These are phyloP conservation scores for Epinotia demarniana DNA, from an alignment of 2,888 invertebrate species.

Conservation along the genomic window DNA sequence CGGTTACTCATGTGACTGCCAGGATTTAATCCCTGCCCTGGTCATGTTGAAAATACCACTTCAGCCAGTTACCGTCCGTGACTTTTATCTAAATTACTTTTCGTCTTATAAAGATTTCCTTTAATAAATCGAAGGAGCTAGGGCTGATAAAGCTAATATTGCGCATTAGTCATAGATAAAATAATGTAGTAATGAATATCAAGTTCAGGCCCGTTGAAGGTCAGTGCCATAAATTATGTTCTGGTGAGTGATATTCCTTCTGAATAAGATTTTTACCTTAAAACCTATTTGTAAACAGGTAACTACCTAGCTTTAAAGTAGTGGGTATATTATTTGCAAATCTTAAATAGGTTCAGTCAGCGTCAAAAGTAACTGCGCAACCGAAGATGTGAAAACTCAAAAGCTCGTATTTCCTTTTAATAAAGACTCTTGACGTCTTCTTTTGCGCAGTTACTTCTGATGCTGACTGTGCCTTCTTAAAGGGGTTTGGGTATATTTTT, in stretches of 20 bases:
- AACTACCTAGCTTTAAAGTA: too few relatives aligned
- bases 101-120: neutral
- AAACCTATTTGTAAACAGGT: too few relatives aligned
- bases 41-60: neutral
- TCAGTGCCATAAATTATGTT: constrained; percentile 23
- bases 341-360: too few relatives aligned
- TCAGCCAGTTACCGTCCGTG: neutral
- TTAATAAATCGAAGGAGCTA: constrained; percentile 16
- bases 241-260: neutral
- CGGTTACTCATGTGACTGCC: neutral
- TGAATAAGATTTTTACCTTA: neutral
- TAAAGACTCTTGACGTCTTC: too few relatives aligned
- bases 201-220: constrained; percentile 29
- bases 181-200: constrained; percentile 20
- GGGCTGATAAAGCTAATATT: constrained; percentile 28
- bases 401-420: too few relatives aligned
- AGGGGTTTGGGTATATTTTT: too few relatives aligned
- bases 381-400: too few relatives aligned
- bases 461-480: too few relatives aligned
- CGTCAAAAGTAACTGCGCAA: too few relatives aligned
- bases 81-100: neutral
- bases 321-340: too few relatives aligned
- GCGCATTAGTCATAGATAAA: constrained; percentile 18
- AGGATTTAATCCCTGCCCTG: neutral
- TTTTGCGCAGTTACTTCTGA: too few relatives aligned